Evolutionary conservation across 2,888 invertebrate species (phyloP).

Genomic region (Heliconius charithonia): DNA sequence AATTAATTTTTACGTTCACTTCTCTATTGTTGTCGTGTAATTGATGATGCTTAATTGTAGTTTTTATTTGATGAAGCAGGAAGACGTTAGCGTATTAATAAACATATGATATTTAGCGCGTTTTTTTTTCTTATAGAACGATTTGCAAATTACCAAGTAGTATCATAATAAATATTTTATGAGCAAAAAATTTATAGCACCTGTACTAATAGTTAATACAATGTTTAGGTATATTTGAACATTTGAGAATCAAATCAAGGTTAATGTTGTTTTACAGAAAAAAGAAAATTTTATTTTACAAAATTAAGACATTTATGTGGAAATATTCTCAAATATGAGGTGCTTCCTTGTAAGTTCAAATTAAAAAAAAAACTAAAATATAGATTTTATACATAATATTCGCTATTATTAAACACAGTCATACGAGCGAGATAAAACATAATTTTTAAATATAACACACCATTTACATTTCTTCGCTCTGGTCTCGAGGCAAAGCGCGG

Average conservation of each 20-base stretch:
- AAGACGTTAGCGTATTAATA: conserved; percentile 48
- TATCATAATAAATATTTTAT: conserved; percentile 27
- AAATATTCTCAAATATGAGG: no score
- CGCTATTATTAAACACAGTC: no score
- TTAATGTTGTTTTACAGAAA: neutral
- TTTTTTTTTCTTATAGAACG: conserved; percentile 34
- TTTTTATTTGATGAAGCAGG: conserved; percentile 48
- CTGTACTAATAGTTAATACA: conserved; percentile 3
- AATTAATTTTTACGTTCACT: conserved; percentile 81
- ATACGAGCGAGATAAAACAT: no score
- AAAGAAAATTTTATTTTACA: neutral
- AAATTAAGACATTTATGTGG: no score
- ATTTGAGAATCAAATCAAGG: neutral
- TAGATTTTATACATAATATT: neutral
- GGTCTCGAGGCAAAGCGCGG: no score
- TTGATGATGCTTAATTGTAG: conserved; percentile 64
- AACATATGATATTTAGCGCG: conserved; percentile 38
- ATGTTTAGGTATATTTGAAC: no score
- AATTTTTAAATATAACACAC: neutral
- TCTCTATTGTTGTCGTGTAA: conserved; percentile 70
- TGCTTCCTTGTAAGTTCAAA: no score
- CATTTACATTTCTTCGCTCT: no score
- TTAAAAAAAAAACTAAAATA: no score
- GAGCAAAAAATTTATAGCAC: conserved; percentile 15
- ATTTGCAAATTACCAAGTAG: conserved; percentile 20